Evolutionary conservation across 2,113 vertebrate species (phyloP), one percentile per base, ranked within the genome.

Genomic region (Phasianus colchicus): DNA sequence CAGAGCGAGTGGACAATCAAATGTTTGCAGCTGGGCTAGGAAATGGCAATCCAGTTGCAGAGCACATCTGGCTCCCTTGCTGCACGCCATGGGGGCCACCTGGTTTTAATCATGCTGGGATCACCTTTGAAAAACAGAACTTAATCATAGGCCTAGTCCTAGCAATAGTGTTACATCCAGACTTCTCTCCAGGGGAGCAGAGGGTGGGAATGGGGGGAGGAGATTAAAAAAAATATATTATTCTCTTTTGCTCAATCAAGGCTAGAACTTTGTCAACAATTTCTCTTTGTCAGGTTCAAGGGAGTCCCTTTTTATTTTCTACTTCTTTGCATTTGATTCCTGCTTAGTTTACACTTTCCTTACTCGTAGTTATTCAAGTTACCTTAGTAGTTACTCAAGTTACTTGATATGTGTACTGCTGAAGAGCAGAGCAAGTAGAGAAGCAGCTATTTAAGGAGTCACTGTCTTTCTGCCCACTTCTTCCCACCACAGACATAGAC

Each of bases 1-100:
- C 95, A 91, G 86, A 94, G 96, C 2, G 69, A 90, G 92, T 96
- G 95, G 96, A 97, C 96, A 95, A 93, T 87, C 96, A 98, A 98
- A 93, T 88, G 96, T 91, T 97, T 98, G 95, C 97, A 98, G 97
- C 97, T 98, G 97, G 96, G 88, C 84, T 63, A 87, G 73, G 61
- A 81, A 96, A 94, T 82, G 86, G 90, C 48, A 82, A 71, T 94
- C 29, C 70, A 92, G 75, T 94, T 61, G 90, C 88, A 84, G 13
- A 95, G 70, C 65, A 83, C 91, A 93, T 89, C 90, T 93, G 96
- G 97, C 89, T 94, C 88, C 81, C 86, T 58, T 36, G 45, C 52
- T 77, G 81, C 40, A 19, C 45, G 1, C 94, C 81, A 27, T 80
- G 69, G 92, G 63, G 93, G 83, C 86, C 71, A 70, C 64, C 88